Evolutionary conservation across 1,140 invertebrate species (phyloP), one percentile per base, ranked within the genome.

Genomic region (Colletes latitarsis): DNA sequence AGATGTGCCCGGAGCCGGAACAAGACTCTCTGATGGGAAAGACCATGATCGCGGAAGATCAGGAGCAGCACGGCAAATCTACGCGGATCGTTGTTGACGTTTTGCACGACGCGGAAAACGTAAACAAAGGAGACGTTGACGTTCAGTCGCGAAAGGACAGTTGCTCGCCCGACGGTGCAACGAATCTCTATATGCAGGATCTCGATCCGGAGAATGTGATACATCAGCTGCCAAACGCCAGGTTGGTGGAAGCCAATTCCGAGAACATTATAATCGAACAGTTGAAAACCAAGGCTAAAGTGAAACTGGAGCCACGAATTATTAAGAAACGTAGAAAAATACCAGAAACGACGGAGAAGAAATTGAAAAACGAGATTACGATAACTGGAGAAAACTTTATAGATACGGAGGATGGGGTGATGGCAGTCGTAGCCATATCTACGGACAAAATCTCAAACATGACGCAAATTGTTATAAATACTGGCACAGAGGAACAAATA

Each of bases 381-480:
- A 66, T 84, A 41, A 55, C 55, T 1, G 81, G 46, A 5, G 55
- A 81, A 46, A 53, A 71, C 41, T 12, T 73, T 39, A 30, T 75
- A 52, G 81, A 87, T 30, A 46, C 79, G 9, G 86, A 86, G 30
- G 86, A 92, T 62, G 87, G 84, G 12, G 84, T 90, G 30, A 92
- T 93, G 92, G 89, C 93, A 10, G 89, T 93, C 39, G 91, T 93
- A 49, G 90, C 92, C 3, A 93, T 93, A 82, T 93, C 92, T 0
- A 92, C 90, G 0, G 90, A 93, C 68, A 93, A 93, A 66, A 84
- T 90, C 53, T 93, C 93, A 19, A 93, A 93, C 55, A 90, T 89
- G 84, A 94, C 93, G 0, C 92, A 93, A 76, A 93, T 93, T 79
- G 90, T 94, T 58, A 93, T 93, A 39, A 93, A 93, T 75, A 93